Evolutionary conservation across 2,888 invertebrate species (phyloP).

Genomic region (Andrena marginata): DNA sequence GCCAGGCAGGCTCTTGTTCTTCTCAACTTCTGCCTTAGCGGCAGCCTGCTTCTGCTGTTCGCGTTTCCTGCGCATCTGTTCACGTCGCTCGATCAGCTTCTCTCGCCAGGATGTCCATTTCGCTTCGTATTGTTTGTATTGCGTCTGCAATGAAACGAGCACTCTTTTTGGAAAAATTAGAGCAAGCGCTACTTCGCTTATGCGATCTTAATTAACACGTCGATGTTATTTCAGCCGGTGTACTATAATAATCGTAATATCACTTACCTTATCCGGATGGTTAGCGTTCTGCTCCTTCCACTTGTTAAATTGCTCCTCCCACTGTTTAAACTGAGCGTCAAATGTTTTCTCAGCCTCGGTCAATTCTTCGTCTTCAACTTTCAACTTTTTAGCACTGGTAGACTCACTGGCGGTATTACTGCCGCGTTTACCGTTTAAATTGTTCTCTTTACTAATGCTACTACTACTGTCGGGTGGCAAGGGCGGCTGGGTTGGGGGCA

Average conservation of each 20-base stretch:
- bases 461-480: conserved; percentile 72
- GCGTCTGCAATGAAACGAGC: conserved; percentile 83
- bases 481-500: conserved; percentile 81
- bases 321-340: conserved; percentile 94
- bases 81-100: conserved; percentile 92
- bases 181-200: not conserved
- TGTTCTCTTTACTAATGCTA: conserved; percentile 65
- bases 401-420: conserved; percentile 71
- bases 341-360: conserved; percentile 93
- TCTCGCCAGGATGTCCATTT: conserved; percentile 95
- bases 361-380: conserved; percentile 83
- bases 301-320: conserved; percentile 96
- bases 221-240: not conserved
- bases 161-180: conserved; percentile 26
- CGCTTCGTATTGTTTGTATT: conserved; percentile 93
- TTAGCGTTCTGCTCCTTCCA: conserved; percentile 97
- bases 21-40: conserved; percentile 79
- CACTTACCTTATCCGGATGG: conserved; percentile 93
- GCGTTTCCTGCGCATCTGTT: conserved; percentile 91
- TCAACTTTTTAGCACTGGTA: conserved; percentile 82
- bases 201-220: not conserved
- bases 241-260: conserved; percentile 32
- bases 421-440: conserved; percentile 74
- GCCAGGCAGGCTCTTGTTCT: conserved; percentile 80
- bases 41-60: conserved; percentile 82